A percentile compares a stretch with the other conserved stretches of the same genome.
Evolutionary conservation across 2,113 vertebrate genomes (phyloP).

Genomic region (Sturnira hondurensis): DNA sequence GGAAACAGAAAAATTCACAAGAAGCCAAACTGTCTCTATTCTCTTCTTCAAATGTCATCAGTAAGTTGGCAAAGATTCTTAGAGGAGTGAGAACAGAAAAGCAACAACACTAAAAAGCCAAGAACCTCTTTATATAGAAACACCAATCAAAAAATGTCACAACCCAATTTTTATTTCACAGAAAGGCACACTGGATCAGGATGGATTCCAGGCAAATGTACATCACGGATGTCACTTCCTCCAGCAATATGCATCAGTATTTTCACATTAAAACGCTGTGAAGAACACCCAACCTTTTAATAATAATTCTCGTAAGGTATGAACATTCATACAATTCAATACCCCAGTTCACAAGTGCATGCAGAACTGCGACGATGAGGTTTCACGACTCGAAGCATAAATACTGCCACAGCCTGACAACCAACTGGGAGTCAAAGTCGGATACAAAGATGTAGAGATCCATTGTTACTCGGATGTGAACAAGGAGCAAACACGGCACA

Average conservation of each 20-base stretch:
- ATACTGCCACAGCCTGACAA: not conserved
- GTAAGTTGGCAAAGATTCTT: constrained; percentile 60
- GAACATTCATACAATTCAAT: not conserved
- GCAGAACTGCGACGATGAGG: not conserved
- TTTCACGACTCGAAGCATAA: not conserved
- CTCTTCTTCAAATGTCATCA: constrained; percentile 74
- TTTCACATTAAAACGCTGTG: not conserved
- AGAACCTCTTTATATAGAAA: constrained; percentile 53
- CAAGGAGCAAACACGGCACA: constrained; percentile 26
- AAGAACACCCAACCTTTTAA: not conserved
- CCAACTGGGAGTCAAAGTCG: not conserved
- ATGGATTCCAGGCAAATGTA: constrained; percentile 8
- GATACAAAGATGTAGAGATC: not conserved
- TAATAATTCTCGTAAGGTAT: not conserved
- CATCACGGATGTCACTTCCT: not conserved
- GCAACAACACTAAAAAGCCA: constrained; percentile 47
- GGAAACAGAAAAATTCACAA: constrained; percentile 70
- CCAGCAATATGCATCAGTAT: not conserved
- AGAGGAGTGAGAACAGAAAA: constrained; percentile 66
- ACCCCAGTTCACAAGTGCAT: not conserved
- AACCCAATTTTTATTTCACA: constrained; percentile 33
- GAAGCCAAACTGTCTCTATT: constrained; percentile 72
- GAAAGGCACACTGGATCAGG: constrained; percentile 14
- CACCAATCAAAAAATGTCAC: constrained; percentile 54
- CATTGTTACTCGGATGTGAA: constrained; percentile 30